phyloP scores from a whole-genome alignment of 2,797 vertebrate species.

The Sebastolobus alascanus region DNA sequence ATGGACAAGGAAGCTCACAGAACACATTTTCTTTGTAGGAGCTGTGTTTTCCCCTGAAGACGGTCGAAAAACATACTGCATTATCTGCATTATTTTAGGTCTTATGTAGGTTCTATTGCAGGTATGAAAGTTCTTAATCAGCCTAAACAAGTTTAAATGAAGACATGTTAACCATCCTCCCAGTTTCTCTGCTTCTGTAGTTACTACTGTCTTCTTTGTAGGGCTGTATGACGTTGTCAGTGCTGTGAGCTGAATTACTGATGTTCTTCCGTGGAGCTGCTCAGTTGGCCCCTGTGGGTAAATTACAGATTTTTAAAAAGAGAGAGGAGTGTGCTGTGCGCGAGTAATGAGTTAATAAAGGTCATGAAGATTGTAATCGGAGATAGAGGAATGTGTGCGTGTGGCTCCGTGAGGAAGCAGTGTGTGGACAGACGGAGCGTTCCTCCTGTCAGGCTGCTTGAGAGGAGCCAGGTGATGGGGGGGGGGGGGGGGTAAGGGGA shows the following conservation, averaged over 20 bases:
- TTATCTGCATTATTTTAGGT: background rate
- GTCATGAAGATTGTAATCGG: slow-evolving; percentile 62
- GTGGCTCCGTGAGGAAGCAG: slow-evolving; percentile 48
- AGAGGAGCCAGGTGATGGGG: slow-evolving; percentile 74
- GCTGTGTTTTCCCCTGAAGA: background rate
- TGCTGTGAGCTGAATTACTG: background rate
- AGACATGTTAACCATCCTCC: background rate
- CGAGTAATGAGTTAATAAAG: slow-evolving; percentile 52
- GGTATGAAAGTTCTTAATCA: background rate
- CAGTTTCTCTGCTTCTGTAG: background rate
- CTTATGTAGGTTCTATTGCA: background rate
- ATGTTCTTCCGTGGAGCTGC: slow-evolving; percentile 9
- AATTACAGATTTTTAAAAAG: slow-evolving; percentile 40
- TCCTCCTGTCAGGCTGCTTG: slow-evolving; percentile 70
- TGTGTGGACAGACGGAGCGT: slow-evolving; percentile 65
- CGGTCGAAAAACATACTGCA: background rate
- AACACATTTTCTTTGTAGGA: background rate
- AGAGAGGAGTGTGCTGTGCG: slow-evolving; percentile 27
- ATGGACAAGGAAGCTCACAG: background rate
- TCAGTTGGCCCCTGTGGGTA: slow-evolving; percentile 5
- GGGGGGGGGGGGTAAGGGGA: slow-evolving; percentile 6
- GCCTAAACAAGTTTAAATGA: background rate
- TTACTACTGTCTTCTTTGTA: background rate
- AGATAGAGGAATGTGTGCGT: slow-evolving; percentile 71
- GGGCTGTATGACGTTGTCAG: slow-evolving; percentile 4